phyloP scores from a whole-genome alignment of 2,888 invertebrate species.

The Microplitis deprimator region DNA sequence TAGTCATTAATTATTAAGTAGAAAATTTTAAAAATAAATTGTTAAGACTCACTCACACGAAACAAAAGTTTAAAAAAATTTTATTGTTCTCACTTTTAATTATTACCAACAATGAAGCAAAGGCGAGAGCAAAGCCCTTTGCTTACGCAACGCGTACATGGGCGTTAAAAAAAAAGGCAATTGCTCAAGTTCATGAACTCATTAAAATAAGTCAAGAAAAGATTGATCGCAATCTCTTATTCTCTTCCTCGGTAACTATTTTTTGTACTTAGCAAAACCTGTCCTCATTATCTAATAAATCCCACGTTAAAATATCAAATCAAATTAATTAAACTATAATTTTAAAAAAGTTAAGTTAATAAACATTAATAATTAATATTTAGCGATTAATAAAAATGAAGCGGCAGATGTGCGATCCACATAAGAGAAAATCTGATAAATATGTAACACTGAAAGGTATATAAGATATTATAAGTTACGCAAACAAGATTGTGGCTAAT shows the following conservation, averaged over 20 bases:
- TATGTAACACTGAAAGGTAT: not conserved
- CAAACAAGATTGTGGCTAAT: not conserved
- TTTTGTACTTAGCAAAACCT: not conserved
- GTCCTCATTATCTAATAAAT: not conserved
- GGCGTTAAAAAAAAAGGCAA: not conserved
- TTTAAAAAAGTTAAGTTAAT: not conserved
- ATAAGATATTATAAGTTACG: not conserved
- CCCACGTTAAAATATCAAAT: not conserved
- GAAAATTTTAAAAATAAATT: no score
- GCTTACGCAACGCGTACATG: not conserved
- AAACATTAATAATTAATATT: not conserved
- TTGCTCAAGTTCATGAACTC: slow-evolving; percentile 1
- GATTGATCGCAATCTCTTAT: not conserved
- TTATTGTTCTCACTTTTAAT: not conserved
- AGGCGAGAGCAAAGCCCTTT: not conserved
- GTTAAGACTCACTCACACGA: not conserved
- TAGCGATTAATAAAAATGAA: not conserved
- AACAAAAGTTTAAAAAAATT: not conserved
- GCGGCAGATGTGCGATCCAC: not conserved
- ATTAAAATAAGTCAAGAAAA: slow-evolving; percentile 1
- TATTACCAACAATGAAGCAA: not conserved
- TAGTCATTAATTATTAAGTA: no score
- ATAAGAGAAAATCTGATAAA: not conserved
- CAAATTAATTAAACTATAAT: not conserved
- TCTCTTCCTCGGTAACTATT: not conserved